Percentiles rank a stretch among this genome's conserved stretches.
phyloP scores from a whole-genome alignment of 2,888 invertebrate genomes.

The Hydrotaea diabolus region DNA sequence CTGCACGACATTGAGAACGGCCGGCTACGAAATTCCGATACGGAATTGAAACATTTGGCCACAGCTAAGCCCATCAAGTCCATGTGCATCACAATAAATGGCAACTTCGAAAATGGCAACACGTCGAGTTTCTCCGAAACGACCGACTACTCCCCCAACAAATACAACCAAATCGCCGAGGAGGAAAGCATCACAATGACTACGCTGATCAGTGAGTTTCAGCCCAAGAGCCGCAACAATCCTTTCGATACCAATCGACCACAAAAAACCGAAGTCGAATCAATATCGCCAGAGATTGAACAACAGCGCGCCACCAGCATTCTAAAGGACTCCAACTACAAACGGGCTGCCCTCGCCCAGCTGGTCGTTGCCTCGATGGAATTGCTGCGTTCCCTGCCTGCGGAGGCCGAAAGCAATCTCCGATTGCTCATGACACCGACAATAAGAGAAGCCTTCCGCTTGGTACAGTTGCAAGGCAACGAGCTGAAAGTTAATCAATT shows the following conservation, averaged over 20 bases:
- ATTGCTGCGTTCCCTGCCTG: conserved; percentile 85
- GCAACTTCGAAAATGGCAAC: conserved; percentile 70
- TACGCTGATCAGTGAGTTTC: conserved; percentile 79
- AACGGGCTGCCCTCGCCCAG: conserved; percentile 91
- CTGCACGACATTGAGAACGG: conserved; percentile 79
- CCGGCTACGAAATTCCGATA: conserved; percentile 69
- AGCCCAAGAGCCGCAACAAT: conserved; percentile 79
- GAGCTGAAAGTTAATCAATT: conserved; percentile 80
- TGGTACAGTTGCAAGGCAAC: conserved; percentile 81
- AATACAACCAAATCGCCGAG: conserved; percentile 72
- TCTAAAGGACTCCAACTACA: conserved; percentile 93
- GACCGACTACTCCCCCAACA: conserved; percentile 73
- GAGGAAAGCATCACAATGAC: conserved; percentile 80
- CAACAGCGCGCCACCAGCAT: conserved; percentile 91
- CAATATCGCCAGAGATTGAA: conserved; percentile 91
- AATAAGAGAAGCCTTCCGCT: conserved; percentile 80
- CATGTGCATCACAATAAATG: conserved; percentile 73
- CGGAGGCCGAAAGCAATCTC: conserved; percentile 83
- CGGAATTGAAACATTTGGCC: conserved; percentile 66
- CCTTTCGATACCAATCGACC: conserved; percentile 80
- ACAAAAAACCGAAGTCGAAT: conserved; percentile 82
- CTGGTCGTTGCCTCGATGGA: conserved; percentile 93
- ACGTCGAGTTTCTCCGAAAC: conserved; percentile 70
- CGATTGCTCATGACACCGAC: conserved; percentile 80
- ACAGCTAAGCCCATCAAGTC: conserved; percentile 71